A percentile compares a stretch with the other conserved stretches of the same genome.
These are phyloP conservation scores for Tor tambroides DNA, from an alignment of 2,113 vertebrate genomes.

Conservation along the genomic window DNA sequence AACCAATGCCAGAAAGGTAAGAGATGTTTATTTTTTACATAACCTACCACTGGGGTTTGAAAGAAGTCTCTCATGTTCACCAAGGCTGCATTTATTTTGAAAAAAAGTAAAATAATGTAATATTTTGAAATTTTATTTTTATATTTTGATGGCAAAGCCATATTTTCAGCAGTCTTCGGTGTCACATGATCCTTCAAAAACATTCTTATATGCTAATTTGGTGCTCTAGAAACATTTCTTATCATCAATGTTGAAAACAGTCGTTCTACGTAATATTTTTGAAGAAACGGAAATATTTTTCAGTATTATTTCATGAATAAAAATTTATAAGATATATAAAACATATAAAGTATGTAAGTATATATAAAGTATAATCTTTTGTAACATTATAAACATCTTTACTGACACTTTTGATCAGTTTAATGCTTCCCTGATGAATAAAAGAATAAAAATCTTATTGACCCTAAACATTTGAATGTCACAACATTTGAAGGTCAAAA, in stretches of 20 bases:
- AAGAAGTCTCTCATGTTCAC: neutral
- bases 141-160: neutral
- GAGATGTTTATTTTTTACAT: neutral
- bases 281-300: too few relatives aligned
- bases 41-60: neutral
- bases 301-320: too few relatives aligned
- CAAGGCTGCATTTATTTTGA: neutral
- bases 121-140: too few relatives aligned
- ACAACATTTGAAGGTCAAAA: neutral
- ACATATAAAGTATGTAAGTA: too few relatives aligned
- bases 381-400: too few relatives aligned
- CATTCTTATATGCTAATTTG: too few relatives aligned
- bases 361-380: too few relatives aligned
- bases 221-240: too few relatives aligned
- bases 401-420: too few relatives aligned
- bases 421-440: too few relatives aligned
- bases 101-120: neutral
- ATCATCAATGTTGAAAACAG: neutral
- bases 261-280: neutral
- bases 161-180: neutral
- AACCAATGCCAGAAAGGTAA: constrained; percentile 96
- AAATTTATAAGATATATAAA: too few relatives aligned
- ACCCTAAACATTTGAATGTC: neutral
- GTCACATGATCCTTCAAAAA: neutral
- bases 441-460: neutral